phyloP scores from a whole-genome alignment of 2,113 vertebrate species.

The Phalacrocorax brasilianus region DNA sequence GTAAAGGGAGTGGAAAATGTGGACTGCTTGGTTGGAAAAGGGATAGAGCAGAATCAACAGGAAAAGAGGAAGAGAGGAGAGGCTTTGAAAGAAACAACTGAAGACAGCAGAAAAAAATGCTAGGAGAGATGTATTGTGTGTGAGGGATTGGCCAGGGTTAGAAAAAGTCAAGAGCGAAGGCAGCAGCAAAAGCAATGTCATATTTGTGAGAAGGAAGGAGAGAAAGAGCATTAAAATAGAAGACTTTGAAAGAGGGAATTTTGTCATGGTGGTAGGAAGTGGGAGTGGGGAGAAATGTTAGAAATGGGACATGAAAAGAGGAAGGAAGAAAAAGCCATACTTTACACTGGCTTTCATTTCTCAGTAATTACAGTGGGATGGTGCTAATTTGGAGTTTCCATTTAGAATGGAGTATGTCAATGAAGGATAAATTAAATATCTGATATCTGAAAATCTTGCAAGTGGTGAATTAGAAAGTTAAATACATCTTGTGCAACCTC shows the following conservation, averaged over 20 bases:
- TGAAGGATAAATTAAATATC: constrained; percentile 38
- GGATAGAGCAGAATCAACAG: background rate
- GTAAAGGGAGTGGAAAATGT: background rate
- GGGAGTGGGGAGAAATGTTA: background rate
- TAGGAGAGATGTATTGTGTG: background rate
- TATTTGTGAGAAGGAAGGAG: background rate
- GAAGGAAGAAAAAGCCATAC: background rate
- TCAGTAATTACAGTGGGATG: background rate
- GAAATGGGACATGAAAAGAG: background rate
- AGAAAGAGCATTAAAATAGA: background rate
- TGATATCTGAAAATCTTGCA: constrained; percentile 49
- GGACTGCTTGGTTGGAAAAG: background rate
- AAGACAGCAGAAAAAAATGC: background rate
- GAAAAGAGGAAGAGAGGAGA: background rate
- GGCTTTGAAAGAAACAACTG: background rate
- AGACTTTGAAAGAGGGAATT: background rate
- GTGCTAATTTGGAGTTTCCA: background rate
- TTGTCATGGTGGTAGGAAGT: background rate
- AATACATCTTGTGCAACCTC: constrained; percentile 50
- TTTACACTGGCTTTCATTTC: background rate
- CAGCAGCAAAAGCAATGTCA: background rate
- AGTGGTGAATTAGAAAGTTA: constrained; percentile 49
- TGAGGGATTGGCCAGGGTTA: background rate
- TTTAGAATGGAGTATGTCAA: background rate
- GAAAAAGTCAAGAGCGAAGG: background rate